phyloP scores from a whole-genome alignment of 2,888 invertebrate species.

The Cynaeus angustus region DNA sequence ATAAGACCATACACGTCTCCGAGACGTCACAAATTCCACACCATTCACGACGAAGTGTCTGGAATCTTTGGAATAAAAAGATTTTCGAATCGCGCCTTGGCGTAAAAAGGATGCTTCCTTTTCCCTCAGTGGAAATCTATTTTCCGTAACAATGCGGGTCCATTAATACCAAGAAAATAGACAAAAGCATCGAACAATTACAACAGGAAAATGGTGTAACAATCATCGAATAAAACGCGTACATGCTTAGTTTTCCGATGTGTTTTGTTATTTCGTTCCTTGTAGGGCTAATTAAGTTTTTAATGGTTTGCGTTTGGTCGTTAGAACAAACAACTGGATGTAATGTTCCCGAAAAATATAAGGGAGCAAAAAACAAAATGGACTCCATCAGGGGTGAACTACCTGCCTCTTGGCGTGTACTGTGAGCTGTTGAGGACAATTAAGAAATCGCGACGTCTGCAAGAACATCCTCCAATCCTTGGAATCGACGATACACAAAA shows the following conservation, averaged over 20 bases:
- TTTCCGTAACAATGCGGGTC: slow-evolving; percentile 8
- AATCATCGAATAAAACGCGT: slow-evolving; percentile 33
- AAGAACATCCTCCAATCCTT: slow-evolving; percentile 15
- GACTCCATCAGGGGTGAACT: not conserved
- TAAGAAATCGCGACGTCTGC: slow-evolving; percentile 37
- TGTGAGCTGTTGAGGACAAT: slow-evolving; percentile 29
- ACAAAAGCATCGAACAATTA: slow-evolving; percentile 10
- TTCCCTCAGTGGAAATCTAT: not conserved
- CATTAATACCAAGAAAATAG: slow-evolving; percentile 13
- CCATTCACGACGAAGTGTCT: no score
- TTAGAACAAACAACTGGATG: slow-evolving; percentile 7
- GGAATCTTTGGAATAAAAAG: no score
- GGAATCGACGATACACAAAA: slow-evolving; percentile 3
- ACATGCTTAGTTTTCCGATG: slow-evolving; percentile 36
- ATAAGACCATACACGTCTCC: not conserved
- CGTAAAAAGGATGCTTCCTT: not conserved
- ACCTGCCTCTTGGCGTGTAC: slow-evolving; percentile 40
- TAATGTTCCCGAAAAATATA: not conserved
- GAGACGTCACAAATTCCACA: not conserved
- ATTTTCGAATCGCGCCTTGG: not conserved
- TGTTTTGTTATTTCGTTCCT: slow-evolving; percentile 16
- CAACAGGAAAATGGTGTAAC: slow-evolving; percentile 30
- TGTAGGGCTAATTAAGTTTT: slow-evolving; percentile 24
- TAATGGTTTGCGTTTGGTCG: slow-evolving; percentile 5
- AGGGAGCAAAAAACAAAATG: not conserved